Evolutionary conservation across 2,888 invertebrate species (phyloP).

Genomic region (Hydropsyche betteni): DNA sequence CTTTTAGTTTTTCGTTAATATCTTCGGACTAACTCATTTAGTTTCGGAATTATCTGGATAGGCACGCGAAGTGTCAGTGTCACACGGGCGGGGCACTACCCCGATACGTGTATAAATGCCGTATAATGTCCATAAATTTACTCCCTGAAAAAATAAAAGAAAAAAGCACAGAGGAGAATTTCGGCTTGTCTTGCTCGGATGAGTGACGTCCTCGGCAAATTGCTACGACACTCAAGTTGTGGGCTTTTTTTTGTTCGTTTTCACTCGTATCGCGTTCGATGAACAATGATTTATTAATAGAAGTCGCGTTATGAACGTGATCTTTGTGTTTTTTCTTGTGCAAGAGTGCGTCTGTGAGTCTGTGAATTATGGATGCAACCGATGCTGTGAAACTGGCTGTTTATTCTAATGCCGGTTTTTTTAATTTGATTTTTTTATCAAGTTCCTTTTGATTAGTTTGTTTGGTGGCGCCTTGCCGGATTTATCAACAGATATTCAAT

Average conservation of each 20-base stretch:
- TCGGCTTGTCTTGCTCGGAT: neutral
- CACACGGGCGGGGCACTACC: conserved; percentile 35
- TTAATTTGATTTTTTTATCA: too few relatives aligned
- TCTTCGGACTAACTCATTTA: conserved; percentile 45
- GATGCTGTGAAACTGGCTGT: too few relatives aligned
- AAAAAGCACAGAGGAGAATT: too few relatives aligned
- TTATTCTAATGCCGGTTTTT: too few relatives aligned
- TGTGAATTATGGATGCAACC: too few relatives aligned
- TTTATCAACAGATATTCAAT: too few relatives aligned
- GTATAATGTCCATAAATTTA: conserved; percentile 27
- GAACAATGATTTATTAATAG: neutral
- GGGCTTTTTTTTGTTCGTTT: neutral
- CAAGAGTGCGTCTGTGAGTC: too few relatives aligned
- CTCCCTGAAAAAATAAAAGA: neutral
- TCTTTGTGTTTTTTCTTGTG: too few relatives aligned
- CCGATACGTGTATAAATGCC: conserved; percentile 14
- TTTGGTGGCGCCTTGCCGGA: too few relatives aligned
- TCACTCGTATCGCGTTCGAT: too few relatives aligned
- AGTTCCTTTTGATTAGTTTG: too few relatives aligned
- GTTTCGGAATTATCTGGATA: conserved; percentile 41
- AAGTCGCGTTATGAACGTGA: too few relatives aligned
- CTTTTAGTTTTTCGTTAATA: conserved; percentile 49
- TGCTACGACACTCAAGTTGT: neutral
- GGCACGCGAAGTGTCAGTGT: conserved; percentile 44
- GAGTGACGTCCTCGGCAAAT: neutral